Base-by-base conservation (phyloP, 2,888 invertebrate species). In the Ophion ventricosus region DNA sequence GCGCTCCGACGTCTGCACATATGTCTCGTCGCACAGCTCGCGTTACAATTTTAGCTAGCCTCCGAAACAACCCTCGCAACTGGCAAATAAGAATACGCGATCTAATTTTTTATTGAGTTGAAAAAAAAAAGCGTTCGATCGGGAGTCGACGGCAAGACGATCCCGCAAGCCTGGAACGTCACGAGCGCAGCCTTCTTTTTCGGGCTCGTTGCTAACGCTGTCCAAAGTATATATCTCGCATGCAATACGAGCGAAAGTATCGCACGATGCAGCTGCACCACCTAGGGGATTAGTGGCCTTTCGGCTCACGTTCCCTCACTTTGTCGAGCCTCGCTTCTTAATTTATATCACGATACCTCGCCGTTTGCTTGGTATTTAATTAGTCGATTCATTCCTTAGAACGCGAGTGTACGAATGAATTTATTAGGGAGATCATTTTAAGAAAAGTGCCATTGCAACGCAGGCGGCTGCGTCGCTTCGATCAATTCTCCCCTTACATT, bases 211-310 rank as follows among this genome's bases (percentile, higher is more conserved):
- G 73, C 67, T 74, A 73, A 73, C n/a, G 64, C 72, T 20, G 75
- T 73, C 73, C 25, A 26, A 23, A 23, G 10, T 7, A 78, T 49
- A 78, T 49, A 43, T 82, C 54, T 40, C 57, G 35, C 59, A 17
- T 49, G 61, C 64, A 23, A 54, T 70, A 79, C 64, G 40, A 79
- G 79, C 75, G 79, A 84, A 82, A 82, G 84, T 79, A 79, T 82
- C 81, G 72, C 78, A 57, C 57, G 20, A 23, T 72, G 74, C 84
- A 82, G 82, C 84, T 82, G 84, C 67, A 67, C 63, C 79, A 76
- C 72, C 76, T 80, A 43, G 54, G 49, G 84, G 82, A 79, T 84
- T 67, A 80, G 80, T 76, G 76, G 67, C 72, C 57, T 84, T 79
- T 84, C 80, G 67, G 69, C 74, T 63, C 69, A 14, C 74, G 40